Conservation (phyloP, 2,797 vertebrate genomes). For the Tragelaphus eurycerus region DNA sequence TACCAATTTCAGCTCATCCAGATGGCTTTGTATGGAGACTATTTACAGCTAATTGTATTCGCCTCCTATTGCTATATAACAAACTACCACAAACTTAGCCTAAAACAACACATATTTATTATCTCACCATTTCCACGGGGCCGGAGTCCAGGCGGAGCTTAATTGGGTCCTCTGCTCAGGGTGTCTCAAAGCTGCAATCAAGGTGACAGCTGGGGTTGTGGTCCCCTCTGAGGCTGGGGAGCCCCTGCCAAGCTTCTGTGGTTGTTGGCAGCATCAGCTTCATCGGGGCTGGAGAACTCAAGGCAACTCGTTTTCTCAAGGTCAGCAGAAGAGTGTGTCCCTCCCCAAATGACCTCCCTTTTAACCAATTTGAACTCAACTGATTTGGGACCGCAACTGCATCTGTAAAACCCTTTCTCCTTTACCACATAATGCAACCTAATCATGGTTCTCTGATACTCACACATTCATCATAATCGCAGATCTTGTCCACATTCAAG, state of each 20-base stretch:
- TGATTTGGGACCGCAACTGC: not conserved
- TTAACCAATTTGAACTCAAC: not conserved
- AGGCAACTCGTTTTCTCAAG: conserved; percentile 4
- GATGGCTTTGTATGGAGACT: not conserved
- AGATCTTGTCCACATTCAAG: not conserved
- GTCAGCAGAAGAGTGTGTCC: conserved; percentile 24
- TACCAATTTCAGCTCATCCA: not conserved
- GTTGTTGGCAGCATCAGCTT: conserved; percentile 49
- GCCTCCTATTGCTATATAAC: conserved; percentile 5
- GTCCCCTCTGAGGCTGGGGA: conserved; percentile 55
- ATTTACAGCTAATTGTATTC: not conserved
- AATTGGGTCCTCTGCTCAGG: not conserved
- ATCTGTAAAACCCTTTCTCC: not conserved
- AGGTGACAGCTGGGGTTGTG: conserved; percentile 39
- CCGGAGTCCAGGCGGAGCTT: not conserved
- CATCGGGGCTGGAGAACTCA: conserved; percentile 52
- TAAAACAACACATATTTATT: conserved; percentile 24
- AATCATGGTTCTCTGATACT: not conserved
- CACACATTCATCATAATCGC: not conserved
- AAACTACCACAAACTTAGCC: conserved; percentile 16
- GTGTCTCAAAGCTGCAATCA: conserved; percentile 31
- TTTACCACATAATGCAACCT: not conserved
- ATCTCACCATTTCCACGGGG: conserved; percentile 47
- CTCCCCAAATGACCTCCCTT: not conserved
- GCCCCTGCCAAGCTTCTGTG: conserved; percentile 49